A percentile compares a stretch with the other conserved stretches of the same genome.
These are phyloP conservation scores for Ctenomys sociabilis DNA, from an alignment of 2,113 vertebrate genomes.

Conservation along the genomic window DNA sequence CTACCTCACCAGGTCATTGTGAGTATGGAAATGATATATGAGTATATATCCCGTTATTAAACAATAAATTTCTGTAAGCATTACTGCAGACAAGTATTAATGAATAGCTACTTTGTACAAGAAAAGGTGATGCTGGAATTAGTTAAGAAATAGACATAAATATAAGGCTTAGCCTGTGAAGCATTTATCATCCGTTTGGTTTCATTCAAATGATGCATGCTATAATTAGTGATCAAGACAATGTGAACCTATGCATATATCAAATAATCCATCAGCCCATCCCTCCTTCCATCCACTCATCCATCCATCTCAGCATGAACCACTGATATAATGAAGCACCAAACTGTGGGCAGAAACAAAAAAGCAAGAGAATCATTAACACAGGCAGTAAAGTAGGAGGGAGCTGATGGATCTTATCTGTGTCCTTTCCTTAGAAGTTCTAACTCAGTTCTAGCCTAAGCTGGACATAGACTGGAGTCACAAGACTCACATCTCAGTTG, in stretches of 20 bases:
- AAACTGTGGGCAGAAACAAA: neutral
- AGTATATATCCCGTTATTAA: neutral
- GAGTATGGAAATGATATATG: neutral
- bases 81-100: neutral
- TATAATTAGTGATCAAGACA: constrained; percentile 7
- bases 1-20: neutral
- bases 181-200: neutral
- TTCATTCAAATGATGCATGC: neutral
- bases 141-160: neutral
- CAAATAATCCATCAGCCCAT: neutral
- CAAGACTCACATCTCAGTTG: neutral
- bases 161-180: neutral
- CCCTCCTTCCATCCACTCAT: neutral
- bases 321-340: neutral
- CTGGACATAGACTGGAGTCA: neutral
- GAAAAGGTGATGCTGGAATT: neutral
- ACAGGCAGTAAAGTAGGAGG: neutral
- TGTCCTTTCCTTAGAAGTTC: neutral
- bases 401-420: neutral
- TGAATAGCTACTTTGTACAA: neutral
- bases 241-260: neutral
- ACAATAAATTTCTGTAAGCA: neutral
- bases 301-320: neutral
- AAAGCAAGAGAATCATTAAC: neutral
- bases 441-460: neutral